Conservation (phyloP, 2,113 vertebrate genomes). For the Orcinus orca region DNA sequence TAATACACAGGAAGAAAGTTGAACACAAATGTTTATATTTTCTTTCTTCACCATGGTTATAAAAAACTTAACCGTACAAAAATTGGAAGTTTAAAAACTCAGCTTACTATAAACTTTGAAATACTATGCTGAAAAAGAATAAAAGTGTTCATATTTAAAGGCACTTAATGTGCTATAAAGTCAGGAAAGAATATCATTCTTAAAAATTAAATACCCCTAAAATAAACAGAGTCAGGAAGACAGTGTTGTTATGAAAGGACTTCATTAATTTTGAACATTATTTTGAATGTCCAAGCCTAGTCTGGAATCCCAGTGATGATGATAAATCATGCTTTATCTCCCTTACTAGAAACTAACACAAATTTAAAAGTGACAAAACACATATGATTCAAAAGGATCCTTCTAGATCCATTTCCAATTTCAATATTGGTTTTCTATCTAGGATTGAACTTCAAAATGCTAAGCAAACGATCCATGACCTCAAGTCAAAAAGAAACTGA, state of each 20-base stretch:
- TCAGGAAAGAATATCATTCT: constrained; percentile 13
- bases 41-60: constrained; percentile 28
- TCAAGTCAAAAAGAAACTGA: neutral
- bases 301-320: neutral
- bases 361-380: neutral
- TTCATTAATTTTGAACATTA: neutral
- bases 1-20: constrained; percentile 12
- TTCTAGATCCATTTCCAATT: neutral
- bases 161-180: constrained; percentile 31
- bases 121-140: constrained; percentile 58
- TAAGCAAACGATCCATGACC: neutral
- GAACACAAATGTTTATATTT: constrained; percentile 48
- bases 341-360: neutral
- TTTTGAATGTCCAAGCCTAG: neutral
- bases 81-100: constrained; percentile 22
- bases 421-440: constrained; percentile 26
- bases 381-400: neutral
- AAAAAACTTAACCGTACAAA: constrained; percentile 41
- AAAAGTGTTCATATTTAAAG: constrained; percentile 58
- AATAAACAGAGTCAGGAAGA: constrained; percentile 32
- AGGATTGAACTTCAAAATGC: constrained; percentile 4
- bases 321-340: neutral
- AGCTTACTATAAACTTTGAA: constrained; percentile 45
- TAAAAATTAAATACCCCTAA: constrained; percentile 36
- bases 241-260: neutral